These are phyloP conservation scores for Cheumatopsyche charites DNA, from an alignment of 1,140 invertebrate species.

Conservation along the genomic window DNA sequence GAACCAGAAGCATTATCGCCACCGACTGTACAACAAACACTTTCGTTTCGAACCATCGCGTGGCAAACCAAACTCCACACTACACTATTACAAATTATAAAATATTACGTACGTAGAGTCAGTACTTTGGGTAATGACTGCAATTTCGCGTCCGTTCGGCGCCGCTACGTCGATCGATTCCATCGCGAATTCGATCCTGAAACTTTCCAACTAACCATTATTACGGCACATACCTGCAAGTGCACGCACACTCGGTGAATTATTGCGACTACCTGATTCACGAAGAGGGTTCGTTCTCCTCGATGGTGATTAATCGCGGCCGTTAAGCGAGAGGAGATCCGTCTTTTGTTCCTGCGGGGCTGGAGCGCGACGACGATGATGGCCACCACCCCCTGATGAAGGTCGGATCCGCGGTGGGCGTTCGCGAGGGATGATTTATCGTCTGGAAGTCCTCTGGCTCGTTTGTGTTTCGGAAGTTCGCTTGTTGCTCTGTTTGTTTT, in stretches of 20 bases:
- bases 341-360: no score
- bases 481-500: no score
- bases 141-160: slow-evolving; percentile 10
- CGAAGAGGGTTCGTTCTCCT: background rate
- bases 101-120: background rate
- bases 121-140: slow-evolving; percentile 9
- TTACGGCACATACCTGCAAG: background rate
- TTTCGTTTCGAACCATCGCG: background rate
- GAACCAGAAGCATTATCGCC: background rate
- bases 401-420: no score
- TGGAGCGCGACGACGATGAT: no score
- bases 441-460: no score
- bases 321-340: no score
- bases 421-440: no score
- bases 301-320: background rate
- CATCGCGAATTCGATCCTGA: background rate
- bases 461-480: no score
- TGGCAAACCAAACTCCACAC: background rate
- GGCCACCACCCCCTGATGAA: no score
- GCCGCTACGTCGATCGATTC: background rate
- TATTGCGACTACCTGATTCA: background rate
- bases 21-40: background rate
- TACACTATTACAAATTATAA: no score
- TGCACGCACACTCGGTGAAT: background rate
- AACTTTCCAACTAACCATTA: background rate